Conservation (phyloP, 2,888 invertebrate species). For the Athripsodes cinereus region DNA sequence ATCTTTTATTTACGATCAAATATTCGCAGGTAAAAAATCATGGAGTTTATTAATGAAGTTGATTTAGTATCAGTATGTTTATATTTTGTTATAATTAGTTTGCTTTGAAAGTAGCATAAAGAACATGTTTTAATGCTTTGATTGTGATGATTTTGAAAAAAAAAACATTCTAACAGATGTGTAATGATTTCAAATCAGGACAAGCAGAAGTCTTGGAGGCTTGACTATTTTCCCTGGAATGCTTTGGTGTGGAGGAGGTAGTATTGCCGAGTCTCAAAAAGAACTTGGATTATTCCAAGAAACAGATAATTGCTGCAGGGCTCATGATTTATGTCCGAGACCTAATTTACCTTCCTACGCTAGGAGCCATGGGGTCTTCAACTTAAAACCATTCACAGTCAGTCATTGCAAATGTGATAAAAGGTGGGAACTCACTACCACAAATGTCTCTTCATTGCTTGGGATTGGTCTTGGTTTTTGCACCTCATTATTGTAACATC, state of each 20-base stretch:
- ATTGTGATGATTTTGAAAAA: no score
- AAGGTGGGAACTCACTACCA: conserved; percentile 45
- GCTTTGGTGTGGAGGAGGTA: conserved; percentile 68
- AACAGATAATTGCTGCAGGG: conserved; percentile 63
- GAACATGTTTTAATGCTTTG: no score
- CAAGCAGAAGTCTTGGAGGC: conserved; percentile 41
- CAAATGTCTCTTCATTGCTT: background rate
- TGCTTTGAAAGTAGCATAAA: no score
- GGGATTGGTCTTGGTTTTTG: background rate
- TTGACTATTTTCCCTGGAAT: conserved; percentile 61
- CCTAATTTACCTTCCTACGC: conserved; percentile 56
- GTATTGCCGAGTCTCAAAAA: conserved; percentile 52
- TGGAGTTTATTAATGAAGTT: no score
- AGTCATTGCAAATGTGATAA: conserved; percentile 73
- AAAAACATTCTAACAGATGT: no score
- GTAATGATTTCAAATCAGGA: background rate
- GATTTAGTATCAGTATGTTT: no score
- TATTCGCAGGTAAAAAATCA: no score
- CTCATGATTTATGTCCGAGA: conserved; percentile 65
- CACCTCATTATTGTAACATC: background rate
- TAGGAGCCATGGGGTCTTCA: conserved; percentile 57
- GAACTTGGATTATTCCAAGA: conserved; percentile 53
- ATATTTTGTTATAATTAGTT: no score
- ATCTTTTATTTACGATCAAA: no score
- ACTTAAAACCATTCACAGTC: conserved; percentile 64